These are phyloP conservation scores for Apis mellifera DNA, from an alignment of 1,140 invertebrate genomes.

Conservation along the genomic window DNA sequence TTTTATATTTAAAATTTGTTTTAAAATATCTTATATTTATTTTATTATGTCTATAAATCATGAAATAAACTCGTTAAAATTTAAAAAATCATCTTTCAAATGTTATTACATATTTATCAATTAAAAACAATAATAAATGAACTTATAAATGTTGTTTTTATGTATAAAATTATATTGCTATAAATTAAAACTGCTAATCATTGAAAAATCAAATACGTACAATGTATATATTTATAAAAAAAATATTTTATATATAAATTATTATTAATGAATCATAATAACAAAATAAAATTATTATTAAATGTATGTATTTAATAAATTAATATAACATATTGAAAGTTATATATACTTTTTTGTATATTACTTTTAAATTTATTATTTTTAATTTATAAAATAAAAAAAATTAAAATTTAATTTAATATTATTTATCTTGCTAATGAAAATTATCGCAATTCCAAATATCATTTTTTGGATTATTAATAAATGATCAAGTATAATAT, in stretches of 20 bases:
- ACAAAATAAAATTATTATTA: background rate
- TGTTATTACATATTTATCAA: constrained; percentile 34
- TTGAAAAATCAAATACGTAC: background rate
- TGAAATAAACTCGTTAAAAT: background rate
- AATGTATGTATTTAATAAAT: background rate
- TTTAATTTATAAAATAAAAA: background rate
- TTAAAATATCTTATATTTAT: background rate
- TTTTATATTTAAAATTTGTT: background rate
- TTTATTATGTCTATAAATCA: background rate
- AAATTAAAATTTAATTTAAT: background rate
- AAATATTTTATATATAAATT: background rate
- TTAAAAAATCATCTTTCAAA: constrained; percentile 29
- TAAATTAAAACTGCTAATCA: constrained; percentile 9
- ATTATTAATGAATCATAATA: background rate
- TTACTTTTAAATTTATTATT: background rate
- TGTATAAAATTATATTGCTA: constrained; percentile 20
- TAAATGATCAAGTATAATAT: background rate
- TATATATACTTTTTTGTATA: background rate
- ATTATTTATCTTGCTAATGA: background rate
- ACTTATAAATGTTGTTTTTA: constrained; percentile 23
- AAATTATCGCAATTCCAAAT: background rate
- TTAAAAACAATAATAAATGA: constrained; percentile 36
- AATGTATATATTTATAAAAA: background rate
- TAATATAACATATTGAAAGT: background rate
- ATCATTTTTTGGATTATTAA: constrained; percentile 4